Percentiles rank a stretch among this genome's conserved stretches.
Conservation (phyloP, 2,797 vertebrate species). For the Aselliscus stoliczkanus region DNA sequence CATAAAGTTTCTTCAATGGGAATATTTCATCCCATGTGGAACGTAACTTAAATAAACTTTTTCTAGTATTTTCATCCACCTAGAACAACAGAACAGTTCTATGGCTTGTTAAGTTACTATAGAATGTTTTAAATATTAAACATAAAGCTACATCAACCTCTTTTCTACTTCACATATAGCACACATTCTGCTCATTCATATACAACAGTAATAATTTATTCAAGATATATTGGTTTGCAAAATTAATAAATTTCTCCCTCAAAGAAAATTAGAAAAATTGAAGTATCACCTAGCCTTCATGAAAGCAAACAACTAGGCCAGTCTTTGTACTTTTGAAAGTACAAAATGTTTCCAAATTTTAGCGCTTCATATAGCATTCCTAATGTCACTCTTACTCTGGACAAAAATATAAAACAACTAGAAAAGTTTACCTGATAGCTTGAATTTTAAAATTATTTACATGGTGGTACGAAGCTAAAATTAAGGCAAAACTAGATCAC, state of each 20-base stretch:
- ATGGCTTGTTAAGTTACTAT: conserved; percentile 88
- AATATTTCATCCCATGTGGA: conserved; percentile 99
- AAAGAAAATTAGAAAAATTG: background rate
- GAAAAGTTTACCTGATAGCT: background rate
- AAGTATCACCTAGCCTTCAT: conserved; percentile 3
- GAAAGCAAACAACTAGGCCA: background rate
- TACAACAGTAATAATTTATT: background rate
- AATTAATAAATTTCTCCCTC: background rate
- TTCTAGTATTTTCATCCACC: conserved; percentile 99
- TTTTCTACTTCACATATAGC: conserved; percentile 5
- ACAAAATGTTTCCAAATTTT: conserved; percentile 12
- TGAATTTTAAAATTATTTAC: conserved; percentile 7
- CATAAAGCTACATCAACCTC: conserved; percentile 26
- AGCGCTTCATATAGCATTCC: background rate
- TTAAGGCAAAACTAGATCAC: conserved; percentile 7
- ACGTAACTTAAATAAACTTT: conserved; percentile 99
- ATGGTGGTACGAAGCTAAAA: background rate
- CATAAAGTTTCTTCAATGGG: conserved; percentile 95
- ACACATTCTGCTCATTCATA: background rate
- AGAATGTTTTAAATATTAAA: conserved; percentile 77
- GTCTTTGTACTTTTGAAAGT: background rate
- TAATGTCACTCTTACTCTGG: background rate
- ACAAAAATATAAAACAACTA: conserved; percentile 24
- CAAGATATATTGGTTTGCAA: background rate
- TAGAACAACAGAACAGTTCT: conserved; percentile 92